Conservation (phyloP, 2,888 invertebrate species). For the Orthosia incerta region DNA sequence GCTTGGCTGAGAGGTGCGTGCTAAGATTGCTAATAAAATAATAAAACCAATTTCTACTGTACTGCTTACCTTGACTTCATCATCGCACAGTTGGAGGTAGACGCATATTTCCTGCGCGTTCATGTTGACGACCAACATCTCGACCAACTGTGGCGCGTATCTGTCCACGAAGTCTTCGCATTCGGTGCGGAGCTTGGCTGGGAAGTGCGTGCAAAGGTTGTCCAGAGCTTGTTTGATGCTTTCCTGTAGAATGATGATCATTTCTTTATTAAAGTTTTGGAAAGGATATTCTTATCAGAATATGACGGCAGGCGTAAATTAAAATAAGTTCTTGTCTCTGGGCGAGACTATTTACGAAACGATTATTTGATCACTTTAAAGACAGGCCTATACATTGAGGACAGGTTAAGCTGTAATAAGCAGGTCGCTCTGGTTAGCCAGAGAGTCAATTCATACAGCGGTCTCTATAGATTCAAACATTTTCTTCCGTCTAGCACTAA, state of each 20-base stretch:
- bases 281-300: too few relatives aligned
- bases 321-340: too few relatives aligned
- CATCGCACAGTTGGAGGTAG: constrained; percentile 93
- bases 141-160: constrained; percentile 94
- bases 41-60: not conserved
- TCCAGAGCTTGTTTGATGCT: constrained; percentile 93
- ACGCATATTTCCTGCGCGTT: constrained; percentile 93
- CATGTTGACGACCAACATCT: constrained; percentile 95
- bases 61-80: constrained; percentile 70
- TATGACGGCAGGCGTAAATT: too few relatives aligned
- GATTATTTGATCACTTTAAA: too few relatives aligned
- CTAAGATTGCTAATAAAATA: constrained; percentile 90
- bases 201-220: constrained; percentile 93
- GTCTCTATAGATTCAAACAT: too few relatives aligned
- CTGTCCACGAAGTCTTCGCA: constrained; percentile 94
- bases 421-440: too few relatives aligned
- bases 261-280: too few relatives aligned
- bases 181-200: constrained; percentile 91
- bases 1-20: constrained; percentile 91
- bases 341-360: too few relatives aligned
- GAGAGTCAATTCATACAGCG: too few relatives aligned
- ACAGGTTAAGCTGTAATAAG: too few relatives aligned
- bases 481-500: too few relatives aligned
- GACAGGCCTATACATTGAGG: too few relatives aligned
- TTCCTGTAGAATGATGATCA: constrained; percentile 84